phyloP scores from a whole-genome alignment of 1,140 invertebrate species.

The Zaprionus ghesquierei region DNA sequence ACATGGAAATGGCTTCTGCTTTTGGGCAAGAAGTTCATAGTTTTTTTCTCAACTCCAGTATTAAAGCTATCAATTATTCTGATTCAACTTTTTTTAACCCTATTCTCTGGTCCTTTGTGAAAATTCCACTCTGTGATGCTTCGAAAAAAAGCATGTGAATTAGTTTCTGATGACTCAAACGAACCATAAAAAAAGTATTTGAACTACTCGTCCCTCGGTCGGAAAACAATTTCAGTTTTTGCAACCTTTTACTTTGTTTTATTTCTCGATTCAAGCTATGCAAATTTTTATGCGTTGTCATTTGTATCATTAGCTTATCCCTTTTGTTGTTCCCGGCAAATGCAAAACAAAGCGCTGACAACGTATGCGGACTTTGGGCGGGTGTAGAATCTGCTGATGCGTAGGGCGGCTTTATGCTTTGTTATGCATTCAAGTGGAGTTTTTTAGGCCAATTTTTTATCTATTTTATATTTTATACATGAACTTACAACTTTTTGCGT shows the following conservation, averaged over 20 bases:
- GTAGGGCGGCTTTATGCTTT: slow-evolving; percentile 45
- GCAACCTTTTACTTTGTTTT: slow-evolving; percentile 24
- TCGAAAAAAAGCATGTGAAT: background rate
- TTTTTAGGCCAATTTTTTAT: no score
- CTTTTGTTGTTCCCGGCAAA: slow-evolving; percentile 3
- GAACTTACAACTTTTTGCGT: no score
- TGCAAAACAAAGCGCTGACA: slow-evolving; percentile 31
- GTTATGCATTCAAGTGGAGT: slow-evolving; percentile 52
- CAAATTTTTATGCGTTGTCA: slow-evolving; percentile 52
- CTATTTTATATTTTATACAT: no score
- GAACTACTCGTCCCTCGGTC: slow-evolving; percentile 8
- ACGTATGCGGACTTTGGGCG: slow-evolving; percentile 22
- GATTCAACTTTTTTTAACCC: no score
- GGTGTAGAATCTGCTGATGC: slow-evolving; percentile 23
- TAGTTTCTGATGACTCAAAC: slow-evolving; percentile 2
- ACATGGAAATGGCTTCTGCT: background rate
- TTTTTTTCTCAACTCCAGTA: background rate
- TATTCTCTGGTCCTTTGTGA: background rate
- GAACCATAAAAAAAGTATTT: slow-evolving; percentile 18
- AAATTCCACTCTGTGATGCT: slow-evolving; percentile 8
- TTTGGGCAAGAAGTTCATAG: background rate
- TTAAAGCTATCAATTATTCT: background rate
- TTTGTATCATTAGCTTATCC: slow-evolving; percentile 49
- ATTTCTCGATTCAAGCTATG: slow-evolving; percentile 24
- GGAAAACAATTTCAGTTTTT: slow-evolving; percentile 18